Conservation (phyloP, 2,113 vertebrate species). For the Carassius auratus region DNA sequence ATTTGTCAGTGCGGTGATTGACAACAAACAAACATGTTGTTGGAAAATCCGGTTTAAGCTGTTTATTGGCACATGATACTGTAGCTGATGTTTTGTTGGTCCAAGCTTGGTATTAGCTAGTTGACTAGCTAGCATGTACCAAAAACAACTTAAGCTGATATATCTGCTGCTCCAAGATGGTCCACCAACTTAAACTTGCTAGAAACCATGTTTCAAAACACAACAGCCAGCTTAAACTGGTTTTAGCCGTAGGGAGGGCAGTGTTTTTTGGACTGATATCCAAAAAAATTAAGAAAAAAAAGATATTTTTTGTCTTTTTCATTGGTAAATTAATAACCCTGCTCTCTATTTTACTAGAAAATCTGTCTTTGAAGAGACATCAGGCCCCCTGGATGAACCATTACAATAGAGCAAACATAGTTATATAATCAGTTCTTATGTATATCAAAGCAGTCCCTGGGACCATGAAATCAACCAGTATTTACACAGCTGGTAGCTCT, state of each 20-base stretch:
- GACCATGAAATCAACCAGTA: slow-evolving; percentile 20
- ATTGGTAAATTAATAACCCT: neutral
- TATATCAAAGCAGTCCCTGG: slow-evolving; percentile 54
- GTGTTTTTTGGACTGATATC: neutral
- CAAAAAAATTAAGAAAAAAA: too few relatives aligned
- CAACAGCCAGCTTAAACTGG: neutral
- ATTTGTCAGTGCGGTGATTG: neutral
- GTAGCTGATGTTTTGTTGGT: neutral
- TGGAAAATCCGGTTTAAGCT: neutral
- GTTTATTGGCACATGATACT: neutral
- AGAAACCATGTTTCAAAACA: neutral
- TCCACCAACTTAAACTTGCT: neutral
- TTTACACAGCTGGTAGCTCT: slow-evolving; percentile 52
- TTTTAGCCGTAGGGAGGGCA: neutral
- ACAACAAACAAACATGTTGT: neutral
- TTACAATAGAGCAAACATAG: slow-evolving; percentile 25
- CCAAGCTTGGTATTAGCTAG: neutral
- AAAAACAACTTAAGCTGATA: neutral
- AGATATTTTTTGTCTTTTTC: neutral
- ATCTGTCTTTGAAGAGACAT: neutral
- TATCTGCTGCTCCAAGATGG: neutral
- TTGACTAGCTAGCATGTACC: neutral
- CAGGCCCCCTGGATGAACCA: neutral
- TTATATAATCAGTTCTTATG: slow-evolving; percentile 58
- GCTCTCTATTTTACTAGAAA: slow-evolving; percentile 11